phyloP scores from a whole-genome alignment of 2,888 invertebrate genomes.

The Tolmerus cingulatus region DNA sequence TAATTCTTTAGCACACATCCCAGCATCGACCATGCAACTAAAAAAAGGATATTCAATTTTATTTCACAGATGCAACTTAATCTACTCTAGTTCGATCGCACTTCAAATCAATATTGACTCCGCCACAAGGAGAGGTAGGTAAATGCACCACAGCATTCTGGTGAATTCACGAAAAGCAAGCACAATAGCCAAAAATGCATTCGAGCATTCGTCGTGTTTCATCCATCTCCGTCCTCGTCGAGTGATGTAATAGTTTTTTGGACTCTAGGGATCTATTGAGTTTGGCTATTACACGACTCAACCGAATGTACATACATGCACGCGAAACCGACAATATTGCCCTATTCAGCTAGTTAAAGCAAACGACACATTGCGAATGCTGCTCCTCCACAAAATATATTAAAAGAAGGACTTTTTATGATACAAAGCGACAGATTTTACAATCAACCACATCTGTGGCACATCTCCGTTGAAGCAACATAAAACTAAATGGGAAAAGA shows the following conservation, averaged over 20 bases:
- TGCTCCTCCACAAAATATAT: neutral
- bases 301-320: neutral
- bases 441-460: neutral
- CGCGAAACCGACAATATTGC: neutral
- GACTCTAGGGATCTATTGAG: neutral
- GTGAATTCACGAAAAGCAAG: neutral
- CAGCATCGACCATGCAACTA: neutral
- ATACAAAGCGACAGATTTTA: neutral
- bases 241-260: neutral
- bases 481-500: neutral
- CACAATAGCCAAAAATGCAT: neutral
- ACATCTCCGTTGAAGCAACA: neutral
- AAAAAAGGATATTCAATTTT: neutral
- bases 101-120: neutral
- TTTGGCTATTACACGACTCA: neutral
- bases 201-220: neutral
- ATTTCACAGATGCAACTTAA: neutral
- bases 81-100: neutral
- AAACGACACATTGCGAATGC: neutral
- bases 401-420: neutral
- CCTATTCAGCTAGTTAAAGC: neutral
- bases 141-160: neutral
- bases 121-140: neutral
- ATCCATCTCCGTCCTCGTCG: neutral
- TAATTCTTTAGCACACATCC: neutral